Percentiles rank a stretch among this genome's conserved stretches.
Evolutionary conservation across 2,888 invertebrate species (phyloP).

Genomic region (Dicycla oo): DNA sequence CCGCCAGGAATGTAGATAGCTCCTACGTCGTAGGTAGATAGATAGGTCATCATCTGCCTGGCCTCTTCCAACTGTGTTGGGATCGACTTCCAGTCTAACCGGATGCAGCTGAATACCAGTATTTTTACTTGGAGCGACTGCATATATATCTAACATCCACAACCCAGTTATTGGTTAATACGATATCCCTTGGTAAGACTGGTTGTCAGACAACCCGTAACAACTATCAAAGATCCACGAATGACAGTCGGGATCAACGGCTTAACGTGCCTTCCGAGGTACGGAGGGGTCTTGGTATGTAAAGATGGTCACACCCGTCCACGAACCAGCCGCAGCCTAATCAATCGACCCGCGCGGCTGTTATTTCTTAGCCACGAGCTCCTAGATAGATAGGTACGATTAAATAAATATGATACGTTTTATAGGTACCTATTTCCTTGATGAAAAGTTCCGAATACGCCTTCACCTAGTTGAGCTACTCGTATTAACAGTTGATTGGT

Average conservation of each 20-base stretch:
- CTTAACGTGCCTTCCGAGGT: neutral
- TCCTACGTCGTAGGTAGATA: neutral
- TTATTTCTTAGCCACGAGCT: no score
- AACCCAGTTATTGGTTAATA: neutral
- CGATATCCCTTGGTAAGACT: neutral
- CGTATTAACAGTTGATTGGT: constrained; percentile 51
- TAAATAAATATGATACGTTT: constrained; percentile 21
- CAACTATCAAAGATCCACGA: neutral
- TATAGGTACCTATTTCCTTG: constrained; percentile 13
- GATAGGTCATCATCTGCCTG: no score
- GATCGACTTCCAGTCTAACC: no score
- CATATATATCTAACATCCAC: neutral
- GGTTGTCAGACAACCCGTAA: neutral
- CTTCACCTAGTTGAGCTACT: constrained; percentile 28
- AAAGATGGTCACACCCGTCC: no score
- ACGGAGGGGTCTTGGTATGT: neutral
- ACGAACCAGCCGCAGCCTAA: no score
- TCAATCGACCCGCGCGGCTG: no score
- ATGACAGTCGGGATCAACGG: neutral
- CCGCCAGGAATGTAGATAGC: constrained; percentile 42
- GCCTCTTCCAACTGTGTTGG: neutral
- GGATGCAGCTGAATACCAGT: no score
- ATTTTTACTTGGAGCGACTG: neutral
- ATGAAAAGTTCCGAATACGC: constrained; percentile 9
- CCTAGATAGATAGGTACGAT: neutral